Evolutionary conservation across 64 coral and sea anemone species (phyloP).

Genomic region (Montipora capricornis): DNA sequence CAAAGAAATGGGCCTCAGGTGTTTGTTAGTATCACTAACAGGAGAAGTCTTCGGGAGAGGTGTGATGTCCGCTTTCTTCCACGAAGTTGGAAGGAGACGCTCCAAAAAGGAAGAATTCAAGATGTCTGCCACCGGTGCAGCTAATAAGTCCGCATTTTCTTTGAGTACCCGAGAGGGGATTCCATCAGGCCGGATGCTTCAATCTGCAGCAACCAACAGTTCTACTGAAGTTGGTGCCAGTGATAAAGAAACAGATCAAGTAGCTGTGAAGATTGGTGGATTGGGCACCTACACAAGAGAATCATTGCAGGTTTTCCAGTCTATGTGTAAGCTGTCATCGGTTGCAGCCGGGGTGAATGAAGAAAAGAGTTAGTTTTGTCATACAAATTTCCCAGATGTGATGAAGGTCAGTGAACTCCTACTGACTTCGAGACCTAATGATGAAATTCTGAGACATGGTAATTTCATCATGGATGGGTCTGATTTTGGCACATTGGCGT

Average conservation of each 20-base stretch:
- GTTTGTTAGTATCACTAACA: no score
- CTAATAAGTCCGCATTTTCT: no score
- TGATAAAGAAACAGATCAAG: neutral
- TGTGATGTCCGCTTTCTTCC: no score
- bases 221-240: neutral
- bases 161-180: no score
- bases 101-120: no score
- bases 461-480: neutral
- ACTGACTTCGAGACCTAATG: neutral
- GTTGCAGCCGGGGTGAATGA: constrained; percentile 1
- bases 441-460: neutral
- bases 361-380: neutral
- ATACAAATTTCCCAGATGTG: neutral
- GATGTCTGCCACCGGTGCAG: no score
- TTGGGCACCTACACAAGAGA: neutral
- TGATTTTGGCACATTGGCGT: constrained; percentile 24
- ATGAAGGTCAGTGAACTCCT: neutral
- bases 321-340: neutral
- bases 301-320: neutral
- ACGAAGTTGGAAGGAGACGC: no score
- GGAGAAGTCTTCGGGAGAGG: no score
- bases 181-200: neutral
- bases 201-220: neutral
- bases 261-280: constrained; percentile 3
- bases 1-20: no score